Evolutionary conservation across 2,797 vertebrate species (phyloP).

Genomic region (Orestias chungarensis): DNA sequence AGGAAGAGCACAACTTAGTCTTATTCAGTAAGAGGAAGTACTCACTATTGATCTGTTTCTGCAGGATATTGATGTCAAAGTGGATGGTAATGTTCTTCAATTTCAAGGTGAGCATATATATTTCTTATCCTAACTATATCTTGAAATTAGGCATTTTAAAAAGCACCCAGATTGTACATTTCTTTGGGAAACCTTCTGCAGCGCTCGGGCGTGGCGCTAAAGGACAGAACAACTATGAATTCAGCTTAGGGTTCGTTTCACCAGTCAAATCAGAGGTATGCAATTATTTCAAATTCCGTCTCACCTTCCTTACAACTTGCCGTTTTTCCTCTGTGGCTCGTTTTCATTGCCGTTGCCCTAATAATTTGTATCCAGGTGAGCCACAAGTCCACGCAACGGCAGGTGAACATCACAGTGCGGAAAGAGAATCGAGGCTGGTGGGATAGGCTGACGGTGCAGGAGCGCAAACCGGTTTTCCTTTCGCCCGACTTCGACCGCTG

Average conservation of each 20-base stretch:
- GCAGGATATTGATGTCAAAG: conserved; percentile 86
- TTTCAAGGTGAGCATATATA: conserved; percentile 84
- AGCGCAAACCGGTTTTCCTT: conserved; percentile 90
- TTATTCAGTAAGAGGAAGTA: conserved; percentile 7
- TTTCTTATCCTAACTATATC: background rate
- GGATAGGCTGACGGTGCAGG: conserved; percentile 88
- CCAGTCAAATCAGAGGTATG: conserved; percentile 88
- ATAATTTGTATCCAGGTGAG: conserved; percentile 74
- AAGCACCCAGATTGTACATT: background rate
- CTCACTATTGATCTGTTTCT: conserved; percentile 24
- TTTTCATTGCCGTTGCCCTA: background rate
- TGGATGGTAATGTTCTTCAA: conserved; percentile 85
- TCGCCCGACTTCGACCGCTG: conserved; percentile 95
- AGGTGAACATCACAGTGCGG: conserved; percentile 89
- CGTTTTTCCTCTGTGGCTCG: background rate
- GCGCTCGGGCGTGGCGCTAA: conserved; percentile 94
- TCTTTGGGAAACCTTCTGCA: conserved; percentile 61
- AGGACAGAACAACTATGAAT: conserved; percentile 93
- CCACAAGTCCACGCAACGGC: conserved; percentile 89
- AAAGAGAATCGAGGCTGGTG: conserved; percentile 91
- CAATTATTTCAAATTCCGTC: background rate
- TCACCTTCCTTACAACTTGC: background rate
- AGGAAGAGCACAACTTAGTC: background rate
- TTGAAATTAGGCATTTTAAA: background rate
- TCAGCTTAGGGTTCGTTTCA: conserved; percentile 89